These are phyloP conservation scores for Thelaira solivaga DNA, from an alignment of 2,888 invertebrate genomes.

Conservation along the genomic window DNA sequence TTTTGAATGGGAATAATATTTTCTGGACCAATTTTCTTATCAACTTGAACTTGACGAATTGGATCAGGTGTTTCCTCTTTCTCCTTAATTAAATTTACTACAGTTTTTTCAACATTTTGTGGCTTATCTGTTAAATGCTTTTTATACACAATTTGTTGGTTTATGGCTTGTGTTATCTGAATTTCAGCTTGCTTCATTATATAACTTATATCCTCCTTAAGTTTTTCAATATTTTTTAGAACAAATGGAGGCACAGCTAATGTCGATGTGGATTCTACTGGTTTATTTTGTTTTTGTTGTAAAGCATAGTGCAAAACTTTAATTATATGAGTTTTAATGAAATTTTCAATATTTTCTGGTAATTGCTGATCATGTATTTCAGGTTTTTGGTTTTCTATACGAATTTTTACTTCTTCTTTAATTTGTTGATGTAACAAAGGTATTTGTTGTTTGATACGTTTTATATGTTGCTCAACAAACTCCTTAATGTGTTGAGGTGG, in stretches of 20 bases:
- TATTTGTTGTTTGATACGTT: constrained; percentile 22
- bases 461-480: constrained; percentile 37
- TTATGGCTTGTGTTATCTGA: constrained; percentile 46
- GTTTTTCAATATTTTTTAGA: constrained; percentile 12
- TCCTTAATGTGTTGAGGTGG: constrained; percentile 30
- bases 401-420: constrained; percentile 11
- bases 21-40: background rate
- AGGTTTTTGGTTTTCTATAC: too few species aligned
- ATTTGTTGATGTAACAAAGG: constrained; percentile 29
- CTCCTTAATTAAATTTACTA: background rate
- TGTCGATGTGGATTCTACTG: background rate
- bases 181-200: constrained; percentile 43
- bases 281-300: background rate
- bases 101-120: background rate
- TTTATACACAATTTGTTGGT: constrained; percentile 41
- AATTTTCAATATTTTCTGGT: constrained; percentile 6
- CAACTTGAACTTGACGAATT: too few species aligned
- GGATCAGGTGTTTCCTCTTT: too few species aligned
- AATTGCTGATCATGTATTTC: background rate
- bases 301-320: constrained; percentile 24
- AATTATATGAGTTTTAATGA: constrained; percentile 14
- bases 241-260: background rate
- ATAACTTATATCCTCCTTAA: constrained; percentile 14
- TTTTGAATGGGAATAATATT: constrained; percentile 27
- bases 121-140: constrained; percentile 2